Base-by-base conservation (phyloP, 1,140 invertebrate species). In the Mylabris phalerata region DNA sequence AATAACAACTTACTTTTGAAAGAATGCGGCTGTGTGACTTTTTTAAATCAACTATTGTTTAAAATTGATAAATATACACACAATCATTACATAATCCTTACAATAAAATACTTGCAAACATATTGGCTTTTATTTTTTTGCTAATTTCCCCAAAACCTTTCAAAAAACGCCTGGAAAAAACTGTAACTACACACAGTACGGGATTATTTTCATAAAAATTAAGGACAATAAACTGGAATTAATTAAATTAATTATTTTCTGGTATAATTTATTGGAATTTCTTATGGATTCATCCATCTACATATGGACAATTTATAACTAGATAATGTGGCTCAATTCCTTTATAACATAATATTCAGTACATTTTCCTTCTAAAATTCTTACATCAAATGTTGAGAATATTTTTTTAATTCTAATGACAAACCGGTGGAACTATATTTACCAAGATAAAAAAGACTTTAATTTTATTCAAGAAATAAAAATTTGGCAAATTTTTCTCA, bases 21-120 rank as follows among this genome's bases (percentile, higher is more conserved):
- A 61, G 62, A 66, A 61, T 60, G 64, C 58, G 61, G 61, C 64
- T 66, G 61, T 67, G 66, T 45, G 63, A 67, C 46, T 67, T 67
- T 57, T 64, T 61, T 51, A 48, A 61, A 60, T 57, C 64, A 32
- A 32, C 19, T 19, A 19, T 32, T 32, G 32, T 32, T 32, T 32
- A 5, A 32, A 32, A 5, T 19, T 19, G 19, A 19, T 7, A 32
- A 32, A 32, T 45, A 55, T 55, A 64, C 54, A 60, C 57, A 64
- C 60, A 61, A 58, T 54, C 32, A 54, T 13, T 57, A 50, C 9
- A 56, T 32, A 4, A 32, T 32, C 32, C 32, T 32, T 32, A 32
- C 32, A 32, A 32, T 19, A 19, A 19, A 19, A 19, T 19, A 19
- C 19, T 19, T 19, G 19, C 19, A 19, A 19, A 19, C 19, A 19